Conservation (phyloP, 2,113 vertebrate genomes). For the Mionectes macconnelli region DNA sequence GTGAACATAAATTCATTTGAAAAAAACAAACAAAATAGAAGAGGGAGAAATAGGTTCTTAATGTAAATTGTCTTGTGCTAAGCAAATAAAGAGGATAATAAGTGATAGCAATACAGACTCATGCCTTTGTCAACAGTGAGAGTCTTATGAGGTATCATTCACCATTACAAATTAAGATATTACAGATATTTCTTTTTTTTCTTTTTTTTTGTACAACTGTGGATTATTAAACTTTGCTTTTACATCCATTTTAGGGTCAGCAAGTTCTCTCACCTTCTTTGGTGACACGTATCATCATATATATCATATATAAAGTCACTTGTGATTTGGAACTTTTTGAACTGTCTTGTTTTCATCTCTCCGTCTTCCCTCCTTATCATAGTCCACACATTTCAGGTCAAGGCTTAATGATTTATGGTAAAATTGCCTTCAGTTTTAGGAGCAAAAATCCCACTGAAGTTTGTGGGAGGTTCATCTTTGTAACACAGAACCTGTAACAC, state of each 20-base stretch:
- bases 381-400: background rate
- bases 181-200: background rate
- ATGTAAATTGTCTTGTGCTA: background rate
- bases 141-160: background rate
- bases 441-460: background rate
- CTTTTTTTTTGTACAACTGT: background rate
- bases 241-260: background rate
- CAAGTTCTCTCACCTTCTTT: background rate
- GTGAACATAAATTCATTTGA: constrained; percentile 9
- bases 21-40: constrained; percentile 23
- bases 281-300: no score
- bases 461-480: background rate
- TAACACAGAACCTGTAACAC: background rate
- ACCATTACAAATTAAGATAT: background rate
- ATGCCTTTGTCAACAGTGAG: background rate
- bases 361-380: background rate
- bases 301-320: background rate
- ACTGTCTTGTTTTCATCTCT: background rate
- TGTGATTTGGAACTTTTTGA: background rate
- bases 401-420: background rate
- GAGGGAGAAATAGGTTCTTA: background rate
- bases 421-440: background rate
- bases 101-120: background rate
- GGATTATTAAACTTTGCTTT: background rate
- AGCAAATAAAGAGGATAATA: constrained; percentile 7